phyloP scores from a whole-genome alignment of 2,888 invertebrate species.

The Branchipolynoe longqiensis region DNA sequence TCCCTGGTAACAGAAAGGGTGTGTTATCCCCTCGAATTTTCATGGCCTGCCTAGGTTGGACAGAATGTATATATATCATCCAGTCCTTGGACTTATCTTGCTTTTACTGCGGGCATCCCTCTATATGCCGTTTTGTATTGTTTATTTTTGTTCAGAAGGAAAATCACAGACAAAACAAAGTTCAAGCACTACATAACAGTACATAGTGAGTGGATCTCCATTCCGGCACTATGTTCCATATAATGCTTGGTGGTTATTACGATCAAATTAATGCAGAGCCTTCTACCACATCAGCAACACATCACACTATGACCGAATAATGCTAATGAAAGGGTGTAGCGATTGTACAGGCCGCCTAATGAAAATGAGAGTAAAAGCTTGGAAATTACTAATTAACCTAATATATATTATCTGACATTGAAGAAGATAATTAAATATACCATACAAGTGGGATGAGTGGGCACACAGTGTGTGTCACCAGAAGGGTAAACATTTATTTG shows the following conservation, averaged over 20 bases:
- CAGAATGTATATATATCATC: background rate
- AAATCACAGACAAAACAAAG: slow-evolving; percentile 41
- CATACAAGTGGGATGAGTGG: no score
- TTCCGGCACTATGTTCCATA: no score
- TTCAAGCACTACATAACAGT: slow-evolving; percentile 36
- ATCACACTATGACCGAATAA: slow-evolving; percentile 35
- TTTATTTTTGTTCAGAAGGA: background rate
- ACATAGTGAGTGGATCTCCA: no score
- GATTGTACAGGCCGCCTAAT: slow-evolving; percentile 29
- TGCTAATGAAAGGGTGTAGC: slow-evolving; percentile 39
- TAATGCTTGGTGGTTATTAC: no score
- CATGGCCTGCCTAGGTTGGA: background rate
- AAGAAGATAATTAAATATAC: no score
- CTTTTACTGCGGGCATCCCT: no score
- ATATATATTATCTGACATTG: no score
- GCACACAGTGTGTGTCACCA: no score
- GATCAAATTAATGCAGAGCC: no score
- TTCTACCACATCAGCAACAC: slow-evolving; percentile 23
- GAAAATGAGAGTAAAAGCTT: background rate
- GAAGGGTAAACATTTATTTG: no score
- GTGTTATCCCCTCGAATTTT: background rate
- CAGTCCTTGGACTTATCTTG: background rate
- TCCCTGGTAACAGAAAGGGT: slow-evolving; percentile 21
- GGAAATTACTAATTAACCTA: background rate
- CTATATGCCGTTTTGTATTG: no score